Conservation (phyloP, 2,113 vertebrate species). For the Scopus umbretta region DNA sequence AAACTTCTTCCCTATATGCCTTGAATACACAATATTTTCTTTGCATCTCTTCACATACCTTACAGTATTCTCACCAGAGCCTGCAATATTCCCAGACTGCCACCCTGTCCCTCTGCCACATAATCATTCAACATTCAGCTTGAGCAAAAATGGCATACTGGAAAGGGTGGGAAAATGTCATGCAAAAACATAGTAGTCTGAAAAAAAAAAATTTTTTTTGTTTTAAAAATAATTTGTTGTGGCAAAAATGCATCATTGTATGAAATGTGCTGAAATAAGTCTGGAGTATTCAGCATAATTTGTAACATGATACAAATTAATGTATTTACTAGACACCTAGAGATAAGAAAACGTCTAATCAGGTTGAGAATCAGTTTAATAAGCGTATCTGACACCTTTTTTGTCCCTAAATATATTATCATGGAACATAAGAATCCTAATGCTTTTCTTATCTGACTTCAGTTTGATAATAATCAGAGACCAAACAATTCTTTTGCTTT, state of each 20-base stretch:
- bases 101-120: neutral
- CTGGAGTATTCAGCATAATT: neutral
- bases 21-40: neutral
- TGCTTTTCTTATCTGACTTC: slow-evolving; percentile 27
- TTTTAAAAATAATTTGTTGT: neutral
- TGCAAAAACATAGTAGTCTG: neutral
- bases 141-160: neutral
- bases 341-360: slow-evolving; percentile 36
- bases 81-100: neutral
- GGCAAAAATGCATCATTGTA: neutral
- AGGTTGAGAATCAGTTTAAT: slow-evolving; percentile 7
- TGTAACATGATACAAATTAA: slow-evolving; percentile 31
- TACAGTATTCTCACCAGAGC: neutral
- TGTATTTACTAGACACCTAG: slow-evolving; percentile 21
- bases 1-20: neutral
- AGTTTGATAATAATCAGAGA: slow-evolving; percentile 30
- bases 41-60: neutral
- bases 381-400: slow-evolving; percentile 29
- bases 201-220: neutral
- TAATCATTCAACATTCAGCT: neutral
- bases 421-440: neutral
- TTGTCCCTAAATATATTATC: slow-evolving; percentile 20
- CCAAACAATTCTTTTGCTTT: slow-evolving; percentile 20
- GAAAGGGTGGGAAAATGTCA: neutral
- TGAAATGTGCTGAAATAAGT: neutral